Conservation (phyloP, 2,113 vertebrate species). For the Puffinus mauretanicus region DNA sequence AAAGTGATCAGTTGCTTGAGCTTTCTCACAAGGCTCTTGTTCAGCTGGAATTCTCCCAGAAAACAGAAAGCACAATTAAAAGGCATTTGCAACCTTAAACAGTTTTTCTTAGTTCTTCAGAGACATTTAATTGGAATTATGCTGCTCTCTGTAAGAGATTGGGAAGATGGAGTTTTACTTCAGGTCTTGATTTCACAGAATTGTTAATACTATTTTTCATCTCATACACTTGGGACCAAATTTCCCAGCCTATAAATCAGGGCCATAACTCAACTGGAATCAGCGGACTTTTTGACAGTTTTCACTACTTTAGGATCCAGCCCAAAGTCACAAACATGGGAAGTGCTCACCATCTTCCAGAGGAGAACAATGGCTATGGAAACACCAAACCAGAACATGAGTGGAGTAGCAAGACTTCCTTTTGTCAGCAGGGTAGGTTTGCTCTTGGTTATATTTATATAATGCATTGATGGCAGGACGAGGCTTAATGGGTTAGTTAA, state of each 20-base stretch:
- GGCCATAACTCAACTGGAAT: not conserved
- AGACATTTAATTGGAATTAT: not conserved
- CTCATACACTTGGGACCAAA: not conserved
- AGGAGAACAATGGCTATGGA: not conserved
- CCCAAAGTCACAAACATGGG: not conserved
- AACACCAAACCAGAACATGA: not conserved
- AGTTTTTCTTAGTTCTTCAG: not conserved
- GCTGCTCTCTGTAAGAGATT: not conserved
- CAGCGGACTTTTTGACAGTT: not conserved
- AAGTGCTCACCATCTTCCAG: not conserved
- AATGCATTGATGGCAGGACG: not conserved
- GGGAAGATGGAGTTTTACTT: not conserved
- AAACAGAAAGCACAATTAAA: conserved; percentile 33
- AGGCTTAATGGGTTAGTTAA: conserved; percentile 12
- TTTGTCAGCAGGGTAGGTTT: not conserved
- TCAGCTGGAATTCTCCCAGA: conserved; percentile 14
- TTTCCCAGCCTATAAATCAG: not conserved
- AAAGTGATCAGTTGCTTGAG: conserved; percentile 2
- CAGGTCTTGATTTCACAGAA: not conserved
- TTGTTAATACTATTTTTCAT: not conserved
- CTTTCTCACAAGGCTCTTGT: conserved; percentile 23
- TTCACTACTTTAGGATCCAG: not conserved
- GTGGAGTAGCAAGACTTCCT: not conserved
- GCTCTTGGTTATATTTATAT: not conserved
- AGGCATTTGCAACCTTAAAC: conserved; percentile 1